phyloP scores from a whole-genome alignment of 2,888 invertebrate genomes.

The Nymphalis polychloros region DNA sequence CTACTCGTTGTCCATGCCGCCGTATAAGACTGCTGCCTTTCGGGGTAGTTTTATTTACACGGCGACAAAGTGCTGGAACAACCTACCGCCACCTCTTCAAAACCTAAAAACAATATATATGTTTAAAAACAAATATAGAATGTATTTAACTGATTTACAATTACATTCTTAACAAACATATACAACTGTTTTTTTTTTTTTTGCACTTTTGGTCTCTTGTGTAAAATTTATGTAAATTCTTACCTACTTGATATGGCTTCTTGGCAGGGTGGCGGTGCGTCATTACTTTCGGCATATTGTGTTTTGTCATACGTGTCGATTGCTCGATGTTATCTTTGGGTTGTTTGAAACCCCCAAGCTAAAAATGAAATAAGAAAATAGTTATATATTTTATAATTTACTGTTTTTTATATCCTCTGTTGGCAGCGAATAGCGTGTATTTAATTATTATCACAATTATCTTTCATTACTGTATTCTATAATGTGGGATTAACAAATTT shows the following conservation, averaged over 20 bases:
- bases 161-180: background rate
- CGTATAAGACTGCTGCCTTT: background rate
- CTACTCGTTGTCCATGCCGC: constrained; percentile 1
- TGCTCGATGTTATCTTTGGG: constrained; percentile 2
- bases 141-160: background rate
- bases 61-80: constrained; percentile 5
- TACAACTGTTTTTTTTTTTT: background rate
- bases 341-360: constrained; percentile 1
- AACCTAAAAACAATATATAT: constrained; percentile 2
- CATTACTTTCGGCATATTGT: background rate
- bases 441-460: too few relatives aligned
- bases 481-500: too few relatives aligned
- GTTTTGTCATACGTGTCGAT: background rate
- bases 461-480: too few relatives aligned
- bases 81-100: constrained; percentile 9
- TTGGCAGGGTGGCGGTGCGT: constrained; percentile 2
- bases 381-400: background rate
- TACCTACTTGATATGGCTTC: background rate
- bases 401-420: background rate
- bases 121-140: background rate
- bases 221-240: constrained; percentile 1
- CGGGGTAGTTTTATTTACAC: constrained; percentile 1
- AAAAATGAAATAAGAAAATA: background rate
- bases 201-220: background rate
- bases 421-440: too few relatives aligned